Conservation (phyloP, 2,888 invertebrate species). For the Lacanobia wlatinum region DNA sequence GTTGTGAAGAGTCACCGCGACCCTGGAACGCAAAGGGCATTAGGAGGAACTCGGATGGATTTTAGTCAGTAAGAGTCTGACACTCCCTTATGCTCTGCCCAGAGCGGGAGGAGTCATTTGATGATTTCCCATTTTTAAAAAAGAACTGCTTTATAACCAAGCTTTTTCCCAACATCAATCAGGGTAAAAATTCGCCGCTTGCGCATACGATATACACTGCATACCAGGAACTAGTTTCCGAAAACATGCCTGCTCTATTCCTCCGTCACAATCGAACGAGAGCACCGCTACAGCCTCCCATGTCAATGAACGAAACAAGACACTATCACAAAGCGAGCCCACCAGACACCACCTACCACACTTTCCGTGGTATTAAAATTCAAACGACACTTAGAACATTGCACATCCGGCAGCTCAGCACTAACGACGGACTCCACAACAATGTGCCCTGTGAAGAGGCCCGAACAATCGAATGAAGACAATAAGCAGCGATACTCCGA, state of each 20-base stretch:
- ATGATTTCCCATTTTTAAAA: too few relatives aligned
- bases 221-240: background rate
- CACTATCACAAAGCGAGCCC: slow-evolving; percentile 55
- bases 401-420: slow-evolving; percentile 89
- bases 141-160: too few relatives aligned
- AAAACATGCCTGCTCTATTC: slow-evolving; percentile 8
- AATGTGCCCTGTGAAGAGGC: slow-evolving; percentile 91
- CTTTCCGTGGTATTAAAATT: slow-evolving; percentile 84
- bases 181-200: background rate
- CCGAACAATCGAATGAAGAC: slow-evolving; percentile 92
- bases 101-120: too few relatives aligned
- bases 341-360: slow-evolving; percentile 50
- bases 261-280: slow-evolving; percentile 12
- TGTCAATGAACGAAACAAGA: slow-evolving; percentile 44
- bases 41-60: too few relatives aligned
- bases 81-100: too few relatives aligned
- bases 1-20: too few relatives aligned
- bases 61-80: too few relatives aligned
- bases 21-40: too few relatives aligned
- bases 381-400: slow-evolving; percentile 87
- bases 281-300: slow-evolving; percentile 1
- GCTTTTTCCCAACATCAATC: too few relatives aligned
- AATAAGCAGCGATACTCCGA: slow-evolving; percentile 92
- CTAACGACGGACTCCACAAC: slow-evolving; percentile 90
- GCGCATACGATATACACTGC: background rate